These are phyloP conservation scores for Pandemis heparana DNA, from an alignment of 2,888 invertebrate species.

Conservation along the genomic window DNA sequence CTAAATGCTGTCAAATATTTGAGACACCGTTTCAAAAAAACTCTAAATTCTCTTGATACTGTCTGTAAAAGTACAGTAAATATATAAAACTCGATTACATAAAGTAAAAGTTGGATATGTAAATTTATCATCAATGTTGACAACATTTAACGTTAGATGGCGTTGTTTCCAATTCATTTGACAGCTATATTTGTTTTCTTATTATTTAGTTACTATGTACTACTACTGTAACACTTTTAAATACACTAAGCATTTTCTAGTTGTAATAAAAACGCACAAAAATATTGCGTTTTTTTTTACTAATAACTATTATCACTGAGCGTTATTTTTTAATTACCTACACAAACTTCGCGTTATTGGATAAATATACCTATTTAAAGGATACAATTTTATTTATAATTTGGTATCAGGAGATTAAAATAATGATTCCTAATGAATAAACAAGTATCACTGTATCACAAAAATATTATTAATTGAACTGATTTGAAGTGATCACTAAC, in stretches of 20 bases:
- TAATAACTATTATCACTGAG: conserved; percentile 3
- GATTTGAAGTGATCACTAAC: too few species aligned
- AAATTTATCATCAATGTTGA: neutral
- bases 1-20: neutral
- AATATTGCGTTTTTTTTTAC: neutral
- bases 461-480: neutral
- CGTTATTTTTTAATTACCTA: neutral
- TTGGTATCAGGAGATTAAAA: neutral
- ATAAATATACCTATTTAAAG: neutral
- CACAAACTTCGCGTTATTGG: neutral
- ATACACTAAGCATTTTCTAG: neutral
- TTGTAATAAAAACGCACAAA: neutral
- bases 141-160: neutral
- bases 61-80: neutral
- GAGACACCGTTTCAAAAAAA: neutral
- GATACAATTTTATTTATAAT: neutral
- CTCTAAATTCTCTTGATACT: neutral
- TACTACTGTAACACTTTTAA: neutral
- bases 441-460: neutral
- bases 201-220: neutral
- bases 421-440: neutral
- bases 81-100: neutral
- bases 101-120: neutral
- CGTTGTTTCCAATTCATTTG: neutral
- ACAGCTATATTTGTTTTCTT: neutral